These are phyloP conservation scores for Callipepla squamata DNA, from an alignment of 2,113 vertebrate species.

Conservation along the genomic window DNA sequence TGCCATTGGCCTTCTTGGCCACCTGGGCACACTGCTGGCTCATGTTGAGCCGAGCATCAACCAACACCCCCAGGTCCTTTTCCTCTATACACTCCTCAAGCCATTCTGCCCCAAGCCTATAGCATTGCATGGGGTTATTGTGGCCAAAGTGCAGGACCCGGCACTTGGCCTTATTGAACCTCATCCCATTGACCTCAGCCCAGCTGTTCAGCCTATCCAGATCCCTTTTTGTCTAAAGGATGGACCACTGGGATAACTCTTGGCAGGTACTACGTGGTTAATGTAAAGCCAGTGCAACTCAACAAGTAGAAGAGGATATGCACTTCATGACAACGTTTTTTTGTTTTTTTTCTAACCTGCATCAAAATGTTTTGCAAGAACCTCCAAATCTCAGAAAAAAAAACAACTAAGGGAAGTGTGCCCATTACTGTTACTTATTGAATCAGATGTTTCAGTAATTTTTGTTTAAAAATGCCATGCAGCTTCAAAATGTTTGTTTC, in stretches of 20 bases:
- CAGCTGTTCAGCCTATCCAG: no score
- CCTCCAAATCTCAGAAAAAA: background rate
- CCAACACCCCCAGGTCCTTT: no score
- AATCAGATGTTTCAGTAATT: background rate
- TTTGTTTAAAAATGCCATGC: constrained; percentile 14
- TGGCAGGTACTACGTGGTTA: background rate
- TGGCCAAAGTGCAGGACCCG: no score
- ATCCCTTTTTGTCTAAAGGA: background rate
- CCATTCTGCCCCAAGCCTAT: no score
- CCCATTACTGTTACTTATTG: background rate
- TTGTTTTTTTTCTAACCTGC: background rate
- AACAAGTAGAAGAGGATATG: background rate
- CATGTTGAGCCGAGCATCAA: no score
- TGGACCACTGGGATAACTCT: background rate
- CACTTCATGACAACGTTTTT: background rate
- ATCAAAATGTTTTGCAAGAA: background rate
- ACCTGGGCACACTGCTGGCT: no score
- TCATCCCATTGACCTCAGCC: no score
- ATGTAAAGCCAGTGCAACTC: background rate
- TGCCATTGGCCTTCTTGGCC: no score
- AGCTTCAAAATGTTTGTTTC: background rate
- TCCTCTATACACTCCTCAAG: no score
- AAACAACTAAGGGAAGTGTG: background rate
- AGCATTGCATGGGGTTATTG: no score
- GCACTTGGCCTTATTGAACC: no score